These are phyloP conservation scores for Zingel zingel DNA, from an alignment of 2,113 vertebrate genomes.

Conservation along the genomic window DNA sequence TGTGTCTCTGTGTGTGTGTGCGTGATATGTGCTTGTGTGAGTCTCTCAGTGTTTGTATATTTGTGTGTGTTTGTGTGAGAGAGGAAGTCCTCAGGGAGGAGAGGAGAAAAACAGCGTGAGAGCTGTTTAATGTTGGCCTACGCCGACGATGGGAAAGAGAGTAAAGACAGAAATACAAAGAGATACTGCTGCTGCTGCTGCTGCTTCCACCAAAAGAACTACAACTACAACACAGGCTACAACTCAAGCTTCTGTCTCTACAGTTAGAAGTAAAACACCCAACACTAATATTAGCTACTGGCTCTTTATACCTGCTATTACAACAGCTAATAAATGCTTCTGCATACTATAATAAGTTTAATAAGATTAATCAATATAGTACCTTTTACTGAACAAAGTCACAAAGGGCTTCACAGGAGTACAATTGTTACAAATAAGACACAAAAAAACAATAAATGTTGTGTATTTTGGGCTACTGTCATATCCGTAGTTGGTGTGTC, in stretches of 20 bases:
- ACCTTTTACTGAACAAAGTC: no score
- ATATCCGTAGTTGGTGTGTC: no score
- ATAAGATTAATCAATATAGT: no score
- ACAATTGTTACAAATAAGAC: no score
- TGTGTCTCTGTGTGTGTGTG: conserved; percentile 25
- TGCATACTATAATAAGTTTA: no score
- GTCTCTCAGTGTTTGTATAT: conserved; percentile 17
- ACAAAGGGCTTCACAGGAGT: no score
- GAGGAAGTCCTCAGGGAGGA: conserved; percentile 62
- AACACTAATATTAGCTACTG: not conserved
- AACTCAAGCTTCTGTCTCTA: not conserved
- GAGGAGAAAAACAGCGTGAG: conserved; percentile 62
- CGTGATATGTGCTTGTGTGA: not conserved
- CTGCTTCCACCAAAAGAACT: not conserved
- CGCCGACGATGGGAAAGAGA: conserved; percentile 54
- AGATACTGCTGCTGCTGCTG: conserved; percentile 19
- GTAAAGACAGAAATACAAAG: conserved; percentile 53
- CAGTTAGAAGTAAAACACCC: not conserved
- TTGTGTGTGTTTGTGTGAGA: conserved; percentile 16
- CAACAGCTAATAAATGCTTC: no score
- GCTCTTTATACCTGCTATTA: no score
- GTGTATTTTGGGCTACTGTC: no score
- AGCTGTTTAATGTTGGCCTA: conserved; percentile 73
- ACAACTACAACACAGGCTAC: not conserved
- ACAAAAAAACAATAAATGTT: no score